Conservation (phyloP, 2,797 vertebrate species). For the Diceros bicornis region DNA sequence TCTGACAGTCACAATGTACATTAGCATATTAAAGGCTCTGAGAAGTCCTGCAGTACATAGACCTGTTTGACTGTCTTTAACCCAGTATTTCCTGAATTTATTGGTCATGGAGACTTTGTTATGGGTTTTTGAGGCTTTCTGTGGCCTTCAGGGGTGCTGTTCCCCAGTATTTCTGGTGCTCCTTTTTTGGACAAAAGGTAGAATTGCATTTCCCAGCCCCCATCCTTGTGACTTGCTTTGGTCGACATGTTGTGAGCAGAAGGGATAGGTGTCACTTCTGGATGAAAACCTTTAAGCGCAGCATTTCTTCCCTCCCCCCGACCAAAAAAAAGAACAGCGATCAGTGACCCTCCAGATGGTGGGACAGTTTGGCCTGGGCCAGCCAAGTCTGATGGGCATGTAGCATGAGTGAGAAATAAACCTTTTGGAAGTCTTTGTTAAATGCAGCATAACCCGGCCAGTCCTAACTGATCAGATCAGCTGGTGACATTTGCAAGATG, state of each 20-base stretch:
- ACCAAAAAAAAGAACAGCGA: too few species aligned
- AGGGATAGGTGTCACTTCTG: not conserved
- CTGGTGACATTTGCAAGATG: not conserved
- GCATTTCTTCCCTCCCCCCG: fast-evolving
- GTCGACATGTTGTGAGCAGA: not conserved
- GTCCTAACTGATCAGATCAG: not conserved
- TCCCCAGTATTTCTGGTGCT: not conserved
- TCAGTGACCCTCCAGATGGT: not conserved
- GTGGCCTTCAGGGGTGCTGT: not conserved
- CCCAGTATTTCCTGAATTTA: not conserved
- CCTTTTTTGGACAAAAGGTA: not conserved
- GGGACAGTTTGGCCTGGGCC: not conserved
- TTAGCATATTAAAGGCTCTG: not conserved
- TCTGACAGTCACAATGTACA: not conserved
- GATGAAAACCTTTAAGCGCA: not conserved
- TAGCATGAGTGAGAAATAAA: not conserved
- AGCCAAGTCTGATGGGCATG: fast-evolving
- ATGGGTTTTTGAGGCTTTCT: not conserved
- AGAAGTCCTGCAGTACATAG: fast-evolving
- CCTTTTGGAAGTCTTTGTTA: not conserved
- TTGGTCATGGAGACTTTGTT: not conserved
- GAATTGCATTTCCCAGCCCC: not conserved
- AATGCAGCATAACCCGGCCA: not conserved
- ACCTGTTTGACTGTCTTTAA: not conserved
- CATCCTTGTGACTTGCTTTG: not conserved